phyloP scores from a whole-genome alignment of 1,140 invertebrate genomes.

The Ruditapes philippinarum region DNA sequence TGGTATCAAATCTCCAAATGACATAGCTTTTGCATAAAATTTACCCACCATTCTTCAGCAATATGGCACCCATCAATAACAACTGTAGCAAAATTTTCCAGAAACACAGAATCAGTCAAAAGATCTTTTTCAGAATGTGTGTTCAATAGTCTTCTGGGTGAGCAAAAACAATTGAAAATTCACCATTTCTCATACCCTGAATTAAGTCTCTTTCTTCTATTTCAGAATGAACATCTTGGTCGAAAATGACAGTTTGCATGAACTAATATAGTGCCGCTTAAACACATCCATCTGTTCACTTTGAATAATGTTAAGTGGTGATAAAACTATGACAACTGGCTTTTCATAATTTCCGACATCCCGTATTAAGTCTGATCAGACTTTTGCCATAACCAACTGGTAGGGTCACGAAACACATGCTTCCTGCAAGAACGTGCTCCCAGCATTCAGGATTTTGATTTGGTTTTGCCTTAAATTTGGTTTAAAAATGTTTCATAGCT shows the following conservation, averaged over 20 bases:
- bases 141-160: neutral
- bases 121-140: no score
- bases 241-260: constrained; percentile 10
- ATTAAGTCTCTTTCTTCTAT: neutral
- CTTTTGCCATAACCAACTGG: neutral
- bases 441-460: constrained; percentile 24
- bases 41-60: no score
- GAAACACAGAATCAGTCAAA: no score
- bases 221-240: neutral
- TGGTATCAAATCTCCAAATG: no score
- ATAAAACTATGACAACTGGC: no score
- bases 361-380: no score
- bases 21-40: no score
- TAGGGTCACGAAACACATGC: no score
- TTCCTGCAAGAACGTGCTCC: constrained; percentile 27
- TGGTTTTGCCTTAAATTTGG: neutral
- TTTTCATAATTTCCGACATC: neutral
- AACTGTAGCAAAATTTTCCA: no score
- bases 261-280: neutral
- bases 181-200: constrained; percentile 8
- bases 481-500: no score
- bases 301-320: constrained; percentile 7
- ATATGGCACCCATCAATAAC: no score
- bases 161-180: constrained; percentile 6
- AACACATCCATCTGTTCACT: neutral